Base-by-base conservation (phyloP, 2,888 invertebrate species). In the Endomychus coccineus region DNA sequence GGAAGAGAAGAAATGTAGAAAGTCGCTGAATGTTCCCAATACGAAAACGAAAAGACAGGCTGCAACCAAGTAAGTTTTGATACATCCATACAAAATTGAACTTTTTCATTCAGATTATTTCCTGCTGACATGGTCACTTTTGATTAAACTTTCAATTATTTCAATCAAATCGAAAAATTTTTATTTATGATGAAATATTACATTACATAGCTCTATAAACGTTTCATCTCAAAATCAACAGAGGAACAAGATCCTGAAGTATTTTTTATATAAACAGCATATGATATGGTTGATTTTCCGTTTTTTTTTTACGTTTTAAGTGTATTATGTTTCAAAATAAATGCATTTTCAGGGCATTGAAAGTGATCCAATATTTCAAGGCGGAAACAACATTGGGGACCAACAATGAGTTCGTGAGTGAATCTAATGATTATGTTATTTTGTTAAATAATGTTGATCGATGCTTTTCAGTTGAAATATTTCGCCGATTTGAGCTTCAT, bases 61-160 rank as follows among this genome's bases (percentile, higher is more conserved):
- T 9, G 71, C 71, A 7, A 59, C 62, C 47, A 65, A 56, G 70
- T 69, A 58, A 49, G 40, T 41, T 23, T 15, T n/a, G n/a, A n/a
- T n/a, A n/a, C n/a, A 16, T 23, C n/a, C n/a, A n/a, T n/a, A n/a
- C n/a, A n/a, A n/a, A n/a, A n/a, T n/a, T n/a, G 31, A 42, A 16
- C 27, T 22, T n/a, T n/a, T n/a, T n/a, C n/a, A n/a, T n/a, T n/a
- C n/a, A n/a, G n/a, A n/a, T n/a, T n/a, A n/a, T n/a, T n/a, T n/a
- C n/a, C n/a, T n/a, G n/a, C n/a, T n/a, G n/a, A n/a, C n/a, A n/a
- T n/a, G n/a, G n/a, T n/a, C n/a, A n/a, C n/a, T n/a, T n/a, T n/a
- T n/a, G n/a, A n/a, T n/a, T n/a, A n/a, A n/a, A n/a, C n/a, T n/a
- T n/a, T n/a, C n/a, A n/a, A 14, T 35, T 17, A n/a, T 9, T 34